A percentile compares a stretch with the other conserved stretches of the same genome.
Conservation (phyloP, 2,888 invertebrate genomes). For the Melanostoma mellinum region DNA sequence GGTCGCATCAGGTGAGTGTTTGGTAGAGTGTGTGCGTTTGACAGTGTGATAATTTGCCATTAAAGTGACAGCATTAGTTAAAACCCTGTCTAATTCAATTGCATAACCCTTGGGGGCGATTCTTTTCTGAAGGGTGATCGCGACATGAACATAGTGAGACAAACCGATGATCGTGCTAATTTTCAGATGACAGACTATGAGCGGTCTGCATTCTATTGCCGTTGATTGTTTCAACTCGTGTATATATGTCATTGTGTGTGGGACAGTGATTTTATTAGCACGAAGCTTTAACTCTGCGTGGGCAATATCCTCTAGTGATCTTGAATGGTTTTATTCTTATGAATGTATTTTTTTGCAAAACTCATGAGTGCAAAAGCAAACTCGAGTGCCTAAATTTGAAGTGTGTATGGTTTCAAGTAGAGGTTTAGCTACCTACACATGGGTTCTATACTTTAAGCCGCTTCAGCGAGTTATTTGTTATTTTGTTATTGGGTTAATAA, state of each 20-base stretch:
- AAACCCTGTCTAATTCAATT: conserved; percentile 59
- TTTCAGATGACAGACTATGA: background rate
- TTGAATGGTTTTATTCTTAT: conserved; percentile 52
- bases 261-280: conserved; percentile 43
- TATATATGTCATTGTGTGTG: background rate
- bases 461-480: too few species aligned
- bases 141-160: conserved; percentile 51
- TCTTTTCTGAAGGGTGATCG: conserved; percentile 8
- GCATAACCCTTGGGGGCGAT: conserved; percentile 55
- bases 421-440: background rate
- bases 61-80: conserved; percentile 49
- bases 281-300: conserved; percentile 19
- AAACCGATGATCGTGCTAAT: background rate
- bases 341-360: conserved; percentile 43
- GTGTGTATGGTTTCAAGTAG: background rate
- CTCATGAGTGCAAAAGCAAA: background rate
- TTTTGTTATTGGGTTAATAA: too few species aligned
- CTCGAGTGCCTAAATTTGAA: conserved; percentile 10
- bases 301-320: conserved; percentile 52
- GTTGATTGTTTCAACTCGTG: conserved; percentile 49
- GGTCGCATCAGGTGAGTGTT: conserved; percentile 80
- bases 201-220: conserved; percentile 28
- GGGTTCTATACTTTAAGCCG: too few species aligned
- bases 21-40: background rate
- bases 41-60: conserved; percentile 59